Evolutionary conservation across 2,113 vertebrate genomes (phyloP).

Genomic region (Ailuropoda melanoleuca): DNA sequence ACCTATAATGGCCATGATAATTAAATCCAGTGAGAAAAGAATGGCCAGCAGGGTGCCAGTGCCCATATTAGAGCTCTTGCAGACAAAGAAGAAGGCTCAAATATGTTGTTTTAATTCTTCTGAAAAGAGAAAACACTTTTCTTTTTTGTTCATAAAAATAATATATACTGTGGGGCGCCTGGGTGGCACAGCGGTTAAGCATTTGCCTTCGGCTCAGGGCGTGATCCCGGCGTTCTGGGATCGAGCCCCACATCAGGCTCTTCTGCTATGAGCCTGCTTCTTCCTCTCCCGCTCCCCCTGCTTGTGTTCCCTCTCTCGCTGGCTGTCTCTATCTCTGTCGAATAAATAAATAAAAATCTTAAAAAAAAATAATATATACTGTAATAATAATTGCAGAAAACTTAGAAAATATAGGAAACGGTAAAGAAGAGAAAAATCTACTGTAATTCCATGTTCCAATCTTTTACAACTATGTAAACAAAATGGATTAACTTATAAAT

Average conservation of each 20-base stretch:
- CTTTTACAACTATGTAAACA: background rate
- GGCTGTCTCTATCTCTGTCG: too few relatives aligned
- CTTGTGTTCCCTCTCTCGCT: too few relatives aligned
- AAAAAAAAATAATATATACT: background rate
- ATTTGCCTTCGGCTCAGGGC: too few relatives aligned
- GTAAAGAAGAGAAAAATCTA: background rate
- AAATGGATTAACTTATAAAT: background rate
- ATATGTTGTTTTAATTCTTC: background rate
- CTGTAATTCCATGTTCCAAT: background rate
- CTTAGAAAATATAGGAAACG: background rate
- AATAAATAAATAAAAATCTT: too few relatives aligned
- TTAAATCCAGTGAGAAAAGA: background rate
- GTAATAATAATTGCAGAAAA: background rate
- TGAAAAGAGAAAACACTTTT: background rate
- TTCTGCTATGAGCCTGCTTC: too few relatives aligned
- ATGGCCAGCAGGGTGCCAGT: background rate
- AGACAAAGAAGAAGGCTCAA: background rate
- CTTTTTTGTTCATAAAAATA: conserved; percentile 18
- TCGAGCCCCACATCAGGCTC: too few relatives aligned
- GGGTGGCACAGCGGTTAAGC: too few relatives aligned
- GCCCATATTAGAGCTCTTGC: background rate
- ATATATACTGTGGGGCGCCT: too few relatives aligned
- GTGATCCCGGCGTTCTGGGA: too few relatives aligned
- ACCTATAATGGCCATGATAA: background rate
- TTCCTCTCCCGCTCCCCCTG: too few relatives aligned